Conservation (phyloP, 1,140 invertebrate species). For the Planococcus citri region DNA sequence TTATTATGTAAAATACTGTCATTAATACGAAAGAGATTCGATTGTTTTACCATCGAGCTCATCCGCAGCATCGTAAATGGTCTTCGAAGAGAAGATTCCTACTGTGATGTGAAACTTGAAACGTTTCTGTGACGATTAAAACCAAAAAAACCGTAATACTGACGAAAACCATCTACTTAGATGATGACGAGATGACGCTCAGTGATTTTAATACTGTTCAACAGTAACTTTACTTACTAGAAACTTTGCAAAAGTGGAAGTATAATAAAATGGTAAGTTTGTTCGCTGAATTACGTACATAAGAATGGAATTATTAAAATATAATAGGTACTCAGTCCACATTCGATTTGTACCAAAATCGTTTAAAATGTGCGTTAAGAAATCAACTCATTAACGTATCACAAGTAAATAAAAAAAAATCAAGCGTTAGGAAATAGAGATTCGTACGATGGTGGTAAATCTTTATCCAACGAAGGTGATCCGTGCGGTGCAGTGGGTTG, state of each 20-base stretch:
- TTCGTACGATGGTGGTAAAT: conserved; percentile 31
- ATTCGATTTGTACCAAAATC: too few relatives aligned
- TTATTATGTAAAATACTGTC: background rate
- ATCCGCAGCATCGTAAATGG: too few relatives aligned
- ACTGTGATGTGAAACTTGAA: background rate
- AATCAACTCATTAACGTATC: background rate
- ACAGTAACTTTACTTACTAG: too few relatives aligned
- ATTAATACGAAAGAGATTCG: background rate
- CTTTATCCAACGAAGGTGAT: conserved; percentile 27
- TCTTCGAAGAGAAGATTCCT: background rate
- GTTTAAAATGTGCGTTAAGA: background rate
- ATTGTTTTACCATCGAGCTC: background rate
- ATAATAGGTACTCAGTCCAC: too few relatives aligned
- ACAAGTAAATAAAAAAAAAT: background rate
- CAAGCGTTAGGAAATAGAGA: conserved; percentile 29
- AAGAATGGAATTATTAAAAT: background rate
- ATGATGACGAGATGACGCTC: too few relatives aligned
- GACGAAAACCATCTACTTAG: too few relatives aligned
- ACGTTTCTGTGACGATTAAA: background rate
- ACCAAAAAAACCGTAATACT: too few relatives aligned
- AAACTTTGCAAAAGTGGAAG: background rate
- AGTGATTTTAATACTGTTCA: too few relatives aligned
- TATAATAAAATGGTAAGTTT: background rate
- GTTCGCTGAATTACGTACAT: background rate
- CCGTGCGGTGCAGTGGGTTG: conserved; percentile 26